phyloP scores from a whole-genome alignment of 2,113 vertebrate genomes.

The Grus americana region DNA sequence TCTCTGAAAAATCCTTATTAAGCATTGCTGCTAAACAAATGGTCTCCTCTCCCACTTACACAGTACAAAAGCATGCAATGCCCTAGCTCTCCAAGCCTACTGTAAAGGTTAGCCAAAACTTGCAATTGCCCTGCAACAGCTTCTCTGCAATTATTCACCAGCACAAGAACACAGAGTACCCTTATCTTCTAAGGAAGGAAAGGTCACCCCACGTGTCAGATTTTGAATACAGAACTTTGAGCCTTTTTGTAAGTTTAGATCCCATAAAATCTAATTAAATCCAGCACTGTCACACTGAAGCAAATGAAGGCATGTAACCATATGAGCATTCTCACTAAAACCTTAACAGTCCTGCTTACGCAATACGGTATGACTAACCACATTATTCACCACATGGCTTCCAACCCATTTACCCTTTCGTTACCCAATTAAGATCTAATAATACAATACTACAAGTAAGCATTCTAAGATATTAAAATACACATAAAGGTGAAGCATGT shows the following conservation, averaged over 20 bases:
- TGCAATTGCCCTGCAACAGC: slow-evolving; percentile 42
- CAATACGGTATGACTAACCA: slow-evolving; percentile 30
- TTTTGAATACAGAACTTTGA: slow-evolving; percentile 48
- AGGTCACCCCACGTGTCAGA: slow-evolving; percentile 22
- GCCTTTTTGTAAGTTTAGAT: slow-evolving; percentile 50
- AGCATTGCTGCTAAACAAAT: not conserved
- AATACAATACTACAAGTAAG: not conserved
- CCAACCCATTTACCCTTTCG: slow-evolving; percentile 47
- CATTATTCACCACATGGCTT: not conserved
- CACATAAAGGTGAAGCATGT: not conserved
- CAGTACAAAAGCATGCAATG: slow-evolving; percentile 33
- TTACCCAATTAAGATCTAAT: slow-evolving; percentile 28
- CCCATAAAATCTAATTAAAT: slow-evolving; percentile 69
- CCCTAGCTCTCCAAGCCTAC: slow-evolving; percentile 20
- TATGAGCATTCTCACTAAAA: slow-evolving; percentile 21
- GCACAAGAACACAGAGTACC: slow-evolving; percentile 51
- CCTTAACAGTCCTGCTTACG: not conserved
- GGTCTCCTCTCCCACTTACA: not conserved
- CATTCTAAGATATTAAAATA: not conserved
- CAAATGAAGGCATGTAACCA: slow-evolving; percentile 3
- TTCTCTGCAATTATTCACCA: slow-evolving; percentile 53
- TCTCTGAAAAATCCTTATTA: slow-evolving; percentile 46
- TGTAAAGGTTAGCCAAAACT: slow-evolving; percentile 62
- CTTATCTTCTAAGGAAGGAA: slow-evolving; percentile 57
- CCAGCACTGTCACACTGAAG: slow-evolving; percentile 39